Conservation (phyloP, 2,888 invertebrate species). For the Sycophila texana region DNA sequence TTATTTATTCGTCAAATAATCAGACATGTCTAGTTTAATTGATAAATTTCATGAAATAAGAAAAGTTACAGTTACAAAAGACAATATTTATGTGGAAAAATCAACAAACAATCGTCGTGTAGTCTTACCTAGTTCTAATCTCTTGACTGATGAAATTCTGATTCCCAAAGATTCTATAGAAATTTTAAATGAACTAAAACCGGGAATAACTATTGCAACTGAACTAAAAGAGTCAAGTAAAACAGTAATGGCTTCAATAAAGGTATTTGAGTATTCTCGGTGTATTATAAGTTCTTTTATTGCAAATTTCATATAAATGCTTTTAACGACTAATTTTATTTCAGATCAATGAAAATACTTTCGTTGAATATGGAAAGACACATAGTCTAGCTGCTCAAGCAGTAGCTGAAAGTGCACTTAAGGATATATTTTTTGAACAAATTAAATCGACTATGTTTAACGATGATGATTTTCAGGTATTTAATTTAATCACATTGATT, state of each 20-base stretch:
- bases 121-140: too few relatives aligned
- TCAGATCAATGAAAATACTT: slow-evolving; percentile 18
- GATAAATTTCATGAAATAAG: too few relatives aligned
- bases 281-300: not conserved
- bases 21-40: too few relatives aligned
- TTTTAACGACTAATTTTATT: not conserved
- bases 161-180: slow-evolving; percentile 36
- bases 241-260: slow-evolving; percentile 5
- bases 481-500: not conserved
- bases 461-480: slow-evolving; percentile 9
- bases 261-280: not conserved
- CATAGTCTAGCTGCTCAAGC: slow-evolving; percentile 5
- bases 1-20: too few relatives aligned
- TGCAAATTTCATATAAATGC: not conserved
- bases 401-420: slow-evolving; percentile 30
- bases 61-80: too few relatives aligned
- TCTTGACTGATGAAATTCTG: not conserved
- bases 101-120: too few relatives aligned
- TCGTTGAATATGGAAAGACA: slow-evolving; percentile 19
- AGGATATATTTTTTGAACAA: slow-evolving; percentile 28
- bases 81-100: too few relatives aligned
- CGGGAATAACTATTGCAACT: slow-evolving; percentile 6
- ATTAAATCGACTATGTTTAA: slow-evolving; percentile 19
- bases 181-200: slow-evolving; percentile 27
- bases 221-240: not conserved